A percentile compares a stretch with the other conserved stretches of the same genome.
phyloP scores from a whole-genome alignment of 2,113 vertebrate species.

The Cranoglanis bouderius region DNA sequence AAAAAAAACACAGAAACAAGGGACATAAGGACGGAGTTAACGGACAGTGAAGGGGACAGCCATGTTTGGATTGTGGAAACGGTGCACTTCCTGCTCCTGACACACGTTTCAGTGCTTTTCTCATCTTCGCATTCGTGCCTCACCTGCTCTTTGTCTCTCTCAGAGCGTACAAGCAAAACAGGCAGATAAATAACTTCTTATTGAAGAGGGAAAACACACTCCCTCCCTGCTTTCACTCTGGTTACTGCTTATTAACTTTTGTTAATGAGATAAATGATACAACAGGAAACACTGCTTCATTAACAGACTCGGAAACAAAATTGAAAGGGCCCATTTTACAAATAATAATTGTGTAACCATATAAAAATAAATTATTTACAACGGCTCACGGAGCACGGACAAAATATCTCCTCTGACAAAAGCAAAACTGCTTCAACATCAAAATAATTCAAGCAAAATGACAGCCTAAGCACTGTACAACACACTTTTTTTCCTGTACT shows the following conservation, averaged over 20 bases:
- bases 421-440: background rate
- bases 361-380: background rate
- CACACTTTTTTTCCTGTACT: background rate
- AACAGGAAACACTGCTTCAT: conserved; percentile 7
- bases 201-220: conserved; percentile 14
- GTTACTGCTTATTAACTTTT: conserved; percentile 15
- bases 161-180: conserved; percentile 7
- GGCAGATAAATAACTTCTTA: conserved; percentile 19
- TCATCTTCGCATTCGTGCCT: conserved; percentile 14
- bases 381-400: background rate
- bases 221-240: background rate
- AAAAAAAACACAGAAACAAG: background rate
- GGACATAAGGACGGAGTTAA: background rate
- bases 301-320: background rate
- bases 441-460: background rate
- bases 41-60: background rate
- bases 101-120: conserved; percentile 5
- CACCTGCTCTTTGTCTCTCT: conserved; percentile 16
- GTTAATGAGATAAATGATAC: conserved; percentile 17
- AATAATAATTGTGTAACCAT: background rate
- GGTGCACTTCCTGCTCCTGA: background rate
- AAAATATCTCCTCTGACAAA: background rate
- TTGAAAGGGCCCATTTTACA: background rate
- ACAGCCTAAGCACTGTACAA: background rate
- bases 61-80: background rate